phyloP scores from a whole-genome alignment of 2,888 invertebrate species.

The Piscicola geometra region DNA sequence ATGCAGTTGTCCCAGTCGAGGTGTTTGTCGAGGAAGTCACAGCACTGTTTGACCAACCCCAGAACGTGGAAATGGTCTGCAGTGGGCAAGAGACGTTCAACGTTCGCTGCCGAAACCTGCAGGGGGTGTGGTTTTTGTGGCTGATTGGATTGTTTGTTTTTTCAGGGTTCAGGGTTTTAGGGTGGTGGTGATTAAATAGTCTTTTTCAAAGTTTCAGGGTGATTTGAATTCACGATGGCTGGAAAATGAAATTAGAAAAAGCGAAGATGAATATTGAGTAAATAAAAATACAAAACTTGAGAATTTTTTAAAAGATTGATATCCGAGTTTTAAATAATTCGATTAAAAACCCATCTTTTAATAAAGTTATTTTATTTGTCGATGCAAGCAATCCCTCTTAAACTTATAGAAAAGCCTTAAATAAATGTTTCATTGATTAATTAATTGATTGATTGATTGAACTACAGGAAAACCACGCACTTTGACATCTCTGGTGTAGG shows the following conservation, averaged over 20 bases:
- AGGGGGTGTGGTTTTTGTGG: conserved; percentile 49
- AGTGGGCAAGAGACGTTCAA: conserved; percentile 67
- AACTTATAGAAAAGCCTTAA: too few species aligned
- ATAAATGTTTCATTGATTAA: too few species aligned
- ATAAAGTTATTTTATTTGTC: too few species aligned
- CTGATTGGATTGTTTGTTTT: not conserved
- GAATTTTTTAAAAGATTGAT: too few species aligned
- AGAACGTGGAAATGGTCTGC: conserved; percentile 83
- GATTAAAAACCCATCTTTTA: too few species aligned
- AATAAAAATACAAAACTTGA: too few species aligned
- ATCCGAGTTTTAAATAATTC: too few species aligned
- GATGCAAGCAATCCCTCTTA: too few species aligned
- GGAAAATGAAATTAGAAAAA: not conserved
- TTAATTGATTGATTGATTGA: too few species aligned
- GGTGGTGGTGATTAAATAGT: not conserved
- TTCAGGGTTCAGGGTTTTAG: not conserved
- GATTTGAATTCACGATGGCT: not conserved
- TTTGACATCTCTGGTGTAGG: conserved; percentile 68
- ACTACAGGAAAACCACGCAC: too few species aligned
- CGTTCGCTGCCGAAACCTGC: conserved; percentile 71
- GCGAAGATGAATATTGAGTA: too few species aligned
- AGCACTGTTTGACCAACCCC: conserved; percentile 75
- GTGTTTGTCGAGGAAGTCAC: conserved; percentile 67
- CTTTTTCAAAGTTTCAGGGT: not conserved
- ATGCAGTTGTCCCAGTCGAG: conserved; percentile 75